These are phyloP conservation scores for Perodicticus potto DNA, from an alignment of 2,797 vertebrate genomes.

Conservation along the genomic window DNA sequence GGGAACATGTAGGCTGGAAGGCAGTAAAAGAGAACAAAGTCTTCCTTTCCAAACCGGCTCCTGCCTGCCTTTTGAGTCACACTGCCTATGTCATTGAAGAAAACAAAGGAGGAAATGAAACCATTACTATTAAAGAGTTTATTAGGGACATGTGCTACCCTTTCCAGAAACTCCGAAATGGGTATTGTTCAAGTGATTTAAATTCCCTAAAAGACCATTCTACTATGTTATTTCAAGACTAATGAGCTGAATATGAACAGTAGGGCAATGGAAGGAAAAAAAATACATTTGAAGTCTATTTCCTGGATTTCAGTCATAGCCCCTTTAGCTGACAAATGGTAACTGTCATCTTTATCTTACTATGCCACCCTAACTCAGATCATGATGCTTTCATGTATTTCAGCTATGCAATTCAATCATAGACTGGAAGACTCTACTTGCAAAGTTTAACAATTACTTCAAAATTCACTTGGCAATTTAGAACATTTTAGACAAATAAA, in stretches of 20 bases:
- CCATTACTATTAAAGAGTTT: constrained; percentile 69
- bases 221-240: constrained; percentile 37
- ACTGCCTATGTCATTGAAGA: constrained; percentile 60
- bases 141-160: constrained; percentile 67
- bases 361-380: constrained; percentile 33
- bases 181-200: constrained; percentile 33
- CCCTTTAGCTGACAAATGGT: background rate
- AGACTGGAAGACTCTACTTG: background rate
- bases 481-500: constrained; percentile 71
- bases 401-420: background rate
- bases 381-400: constrained; percentile 55
- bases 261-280: background rate
- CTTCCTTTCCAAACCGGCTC: background rate
- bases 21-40: background rate
- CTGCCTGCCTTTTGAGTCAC: background rate
- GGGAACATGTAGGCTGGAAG: background rate
- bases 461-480: constrained; percentile 67
- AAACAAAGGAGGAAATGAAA: constrained; percentile 45
- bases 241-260: constrained; percentile 63
- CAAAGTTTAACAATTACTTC: constrained; percentile 65
- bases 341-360: constrained; percentile 38
- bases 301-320: constrained; percentile 3
- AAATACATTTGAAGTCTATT: background rate
- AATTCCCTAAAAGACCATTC: constrained; percentile 70
- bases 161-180: constrained; percentile 61